phyloP scores from a whole-genome alignment of 2,888 invertebrate species.

The Pediacus dermestoides region DNA sequence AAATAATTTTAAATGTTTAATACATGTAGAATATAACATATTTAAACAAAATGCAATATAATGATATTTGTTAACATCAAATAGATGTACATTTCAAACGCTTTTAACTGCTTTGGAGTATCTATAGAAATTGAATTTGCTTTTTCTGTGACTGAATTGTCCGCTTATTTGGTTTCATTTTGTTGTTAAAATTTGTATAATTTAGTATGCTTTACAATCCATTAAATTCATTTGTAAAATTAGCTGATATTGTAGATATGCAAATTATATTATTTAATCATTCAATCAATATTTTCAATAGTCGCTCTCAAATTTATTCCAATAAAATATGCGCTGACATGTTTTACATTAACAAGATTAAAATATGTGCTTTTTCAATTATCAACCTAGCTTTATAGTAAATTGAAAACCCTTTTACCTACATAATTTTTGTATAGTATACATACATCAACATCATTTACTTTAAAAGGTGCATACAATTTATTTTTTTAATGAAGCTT shows the following conservation, averaged over 20 bases:
- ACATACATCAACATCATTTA: too few relatives aligned
- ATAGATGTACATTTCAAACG: too few relatives aligned
- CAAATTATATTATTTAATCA: constrained; percentile 26
- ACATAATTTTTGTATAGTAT: too few relatives aligned
- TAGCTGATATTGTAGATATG: constrained; percentile 24
- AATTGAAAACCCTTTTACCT: too few relatives aligned
- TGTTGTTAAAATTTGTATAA: constrained; percentile 24
- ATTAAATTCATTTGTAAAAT: constrained; percentile 26
- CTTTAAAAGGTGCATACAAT: too few relatives aligned
- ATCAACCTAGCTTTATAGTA: too few relatives aligned
- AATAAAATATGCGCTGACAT: constrained; percentile 21
- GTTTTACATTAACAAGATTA: constrained; percentile 22
- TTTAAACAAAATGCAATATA: too few relatives aligned
- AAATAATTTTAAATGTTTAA: too few relatives aligned
- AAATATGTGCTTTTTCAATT: too few relatives aligned
- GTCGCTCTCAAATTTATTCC: neutral
- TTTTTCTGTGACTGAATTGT: constrained; percentile 5
- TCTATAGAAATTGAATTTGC: constrained; percentile 6
- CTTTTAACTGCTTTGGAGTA: constrained; percentile 8
- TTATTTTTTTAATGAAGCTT: too few relatives aligned
- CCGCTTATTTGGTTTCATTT: constrained; percentile 12
- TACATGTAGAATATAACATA: too few relatives aligned
- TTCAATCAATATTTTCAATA: constrained; percentile 19
- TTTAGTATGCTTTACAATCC: constrained; percentile 25
- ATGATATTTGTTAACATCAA: too few relatives aligned